Evolutionary conservation across 37 sponge, comb jelly and placozoan genomes (phyloP), one percentile per base, ranked within the genome.

Genomic region (Mnemiopsis leidyi): DNA sequence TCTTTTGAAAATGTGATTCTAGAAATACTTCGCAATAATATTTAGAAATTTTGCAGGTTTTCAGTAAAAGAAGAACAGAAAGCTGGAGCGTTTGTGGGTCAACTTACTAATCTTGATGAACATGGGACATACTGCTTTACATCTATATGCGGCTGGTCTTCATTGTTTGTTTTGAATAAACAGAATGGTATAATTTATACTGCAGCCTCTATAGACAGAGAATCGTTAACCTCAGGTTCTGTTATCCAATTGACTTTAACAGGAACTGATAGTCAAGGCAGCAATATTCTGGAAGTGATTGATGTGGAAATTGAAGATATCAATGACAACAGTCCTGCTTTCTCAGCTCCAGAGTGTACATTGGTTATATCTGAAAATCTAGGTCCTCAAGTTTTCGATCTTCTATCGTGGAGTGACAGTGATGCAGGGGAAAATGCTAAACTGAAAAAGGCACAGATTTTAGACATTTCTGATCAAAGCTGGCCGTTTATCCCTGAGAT

Each of bases 1-100:
- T n/a, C n/a, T n/a, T n/a, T n/a, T n/a, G n/a, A n/a, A n/a, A n/a
- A n/a, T n/a, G n/a, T n/a, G n/a, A n/a, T n/a, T n/a, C n/a, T n/a
- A n/a, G n/a, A n/a, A n/a, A n/a, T n/a, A n/a, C n/a, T n/a, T n/a
- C n/a, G n/a, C n/a, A n/a, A n/a, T n/a, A n/a, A n/a, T n/a, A n/a
- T n/a, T n/a, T n/a, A n/a, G n/a, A n/a, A n/a, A n/a, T n/a, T n/a
- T 48, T 48, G 61, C 90, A 85, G 90, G 25, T 85, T 85, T 28
- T 29, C 25, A 26, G 90, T 85, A 5, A 39, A 38, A 26, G 90
- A 85, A 26, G 90, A 85, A 40, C 90, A 85, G 23, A 7, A 2
- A 23, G 40, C 48, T 3, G 90, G 90, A 0, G 35, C 90, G 24
- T 85, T n/a, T 25, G 90, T 85, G n/a, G 90, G 90, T 23, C 40